Evolutionary conservation across 2,888 invertebrate genomes (phyloP), one percentile per base, ranked within the genome.

Genomic region (Drosophila helvetica): DNA sequence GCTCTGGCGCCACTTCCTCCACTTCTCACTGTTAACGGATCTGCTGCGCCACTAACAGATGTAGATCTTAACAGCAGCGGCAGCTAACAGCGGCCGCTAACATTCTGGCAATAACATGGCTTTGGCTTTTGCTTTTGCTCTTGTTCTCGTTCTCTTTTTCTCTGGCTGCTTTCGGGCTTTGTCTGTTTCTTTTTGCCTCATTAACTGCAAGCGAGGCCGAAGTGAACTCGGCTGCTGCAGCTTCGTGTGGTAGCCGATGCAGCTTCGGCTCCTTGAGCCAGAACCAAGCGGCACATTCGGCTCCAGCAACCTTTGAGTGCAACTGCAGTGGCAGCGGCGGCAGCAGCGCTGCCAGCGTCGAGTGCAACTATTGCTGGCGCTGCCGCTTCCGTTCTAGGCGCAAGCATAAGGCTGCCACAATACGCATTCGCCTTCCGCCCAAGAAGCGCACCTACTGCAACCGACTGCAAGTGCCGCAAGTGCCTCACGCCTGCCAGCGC

Each of bases 401-500:
- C 50, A 17, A 46, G 45, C 25, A 0, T 17, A 22, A 25, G 25
- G 48, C 48, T 18, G 30, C 62, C 58, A 57, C 83, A 58, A 62
- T 77, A 61, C 67, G 79, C 58, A 65, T 54, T 66, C 74, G 78
- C 80, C 74, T 72, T 64, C 68, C 88, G 85, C 75, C 77, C 73
- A 83, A 86, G 83, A 88, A 84, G 78, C 87, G 85, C 89, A 83
- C 73, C 86, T 86, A 38, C 38, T 38, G 38, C 38, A 38, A 38
- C 38, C 81, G 84, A 72, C 68, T 75, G 70, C 71, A 86, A 73
- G 69, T 69, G 68, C 76, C 57, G 68, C 70, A 38, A 38, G 38
- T 38, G 38, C 38, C 38, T 38, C 15, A 38, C 62, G 48, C 72
- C 73, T 75, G 56, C 60, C 68, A 75, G 69, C 56, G 75, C 74